phyloP scores from a whole-genome alignment of 2,797 vertebrate species.

The Sparus aurata region DNA sequence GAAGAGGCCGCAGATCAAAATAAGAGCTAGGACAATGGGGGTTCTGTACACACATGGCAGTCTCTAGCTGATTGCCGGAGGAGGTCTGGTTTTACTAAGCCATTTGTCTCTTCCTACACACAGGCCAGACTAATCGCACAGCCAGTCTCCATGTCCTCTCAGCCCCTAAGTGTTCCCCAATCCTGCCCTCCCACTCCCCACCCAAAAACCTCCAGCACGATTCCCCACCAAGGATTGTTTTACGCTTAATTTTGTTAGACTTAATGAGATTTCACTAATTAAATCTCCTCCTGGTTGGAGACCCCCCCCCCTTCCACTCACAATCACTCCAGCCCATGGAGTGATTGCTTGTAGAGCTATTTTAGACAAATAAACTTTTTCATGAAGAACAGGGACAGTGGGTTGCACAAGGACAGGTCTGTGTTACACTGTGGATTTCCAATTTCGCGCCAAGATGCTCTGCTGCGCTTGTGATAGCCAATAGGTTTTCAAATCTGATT shows the following conservation, averaged over 20 bases:
- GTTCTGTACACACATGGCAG: constrained; percentile 65
- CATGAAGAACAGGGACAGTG: constrained; percentile 64
- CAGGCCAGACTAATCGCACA: constrained; percentile 64
- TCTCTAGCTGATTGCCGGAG: constrained; percentile 71
- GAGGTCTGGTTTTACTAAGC: constrained; percentile 70
- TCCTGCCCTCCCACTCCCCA: constrained; percentile 39
- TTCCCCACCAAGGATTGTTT: constrained; percentile 97
- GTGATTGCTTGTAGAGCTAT: constrained; percentile 88
- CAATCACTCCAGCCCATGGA: constrained; percentile 87
- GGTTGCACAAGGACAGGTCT: constrained; percentile 55
- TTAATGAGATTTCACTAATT: constrained; percentile 99
- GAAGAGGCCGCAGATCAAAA: constrained; percentile 17
- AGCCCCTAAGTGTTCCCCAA: constrained; percentile 51
- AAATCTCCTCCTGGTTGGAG: constrained; percentile 95
- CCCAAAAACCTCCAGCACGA: constrained; percentile 63
- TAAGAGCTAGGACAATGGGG: constrained; percentile 30
- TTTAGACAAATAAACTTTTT: constrained; percentile 91
- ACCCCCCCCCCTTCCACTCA: constrained; percentile 76
- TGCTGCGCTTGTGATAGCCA: constrained; percentile 64
- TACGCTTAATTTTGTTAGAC: constrained; percentile 98
- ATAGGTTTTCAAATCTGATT: constrained; percentile 64
- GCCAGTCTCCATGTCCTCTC: constrained; percentile 62
- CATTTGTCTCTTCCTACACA: constrained; percentile 66
- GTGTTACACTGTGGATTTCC: constrained; percentile 60
- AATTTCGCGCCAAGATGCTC: constrained; percentile 72